These are phyloP conservation scores for Rotaria macrura DNA, from an alignment of 2,888 invertebrate genomes.

Conservation along the genomic window DNA sequence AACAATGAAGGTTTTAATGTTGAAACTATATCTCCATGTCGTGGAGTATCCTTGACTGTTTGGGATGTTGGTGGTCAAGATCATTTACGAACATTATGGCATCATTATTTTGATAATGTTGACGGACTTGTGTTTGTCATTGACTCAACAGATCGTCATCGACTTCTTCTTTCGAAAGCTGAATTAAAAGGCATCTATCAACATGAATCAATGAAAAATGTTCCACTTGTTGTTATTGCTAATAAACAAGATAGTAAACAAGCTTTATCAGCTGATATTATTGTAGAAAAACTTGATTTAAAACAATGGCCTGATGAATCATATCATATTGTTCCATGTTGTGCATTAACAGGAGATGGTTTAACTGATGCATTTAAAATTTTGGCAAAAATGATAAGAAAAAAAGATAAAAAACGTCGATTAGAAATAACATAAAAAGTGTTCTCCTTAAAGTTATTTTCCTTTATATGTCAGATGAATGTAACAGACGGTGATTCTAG, in stretches of 20 bases:
- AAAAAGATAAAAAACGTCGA: background rate
- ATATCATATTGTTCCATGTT: background rate
- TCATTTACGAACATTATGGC: constrained; percentile 38
- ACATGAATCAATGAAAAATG: constrained; percentile 42
- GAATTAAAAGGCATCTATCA: constrained; percentile 42
- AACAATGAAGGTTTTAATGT: constrained; percentile 36
- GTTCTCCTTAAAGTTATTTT: too few relatives aligned
- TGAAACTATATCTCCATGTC: constrained; percentile 34
- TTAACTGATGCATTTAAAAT: background rate
- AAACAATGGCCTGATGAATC: constrained; percentile 36
- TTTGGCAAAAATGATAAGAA: background rate
- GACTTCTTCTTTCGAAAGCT: constrained; percentile 41
- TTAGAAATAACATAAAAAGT: background rate
- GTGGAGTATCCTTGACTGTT: constrained; percentile 28
- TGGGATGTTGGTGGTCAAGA: constrained; percentile 22
- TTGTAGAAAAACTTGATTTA: constrained; percentile 41
- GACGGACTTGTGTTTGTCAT: constrained; percentile 45
- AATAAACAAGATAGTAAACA: constrained; percentile 48
- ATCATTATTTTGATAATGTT: constrained; percentile 44
- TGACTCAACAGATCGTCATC: constrained; percentile 43
- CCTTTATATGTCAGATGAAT: too few relatives aligned
- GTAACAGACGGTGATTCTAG: too few relatives aligned
- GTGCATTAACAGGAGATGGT: constrained; percentile 18
- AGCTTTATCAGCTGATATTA: constrained; percentile 39
- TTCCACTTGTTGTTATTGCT: constrained; percentile 46